phyloP scores from a whole-genome alignment of 2,113 vertebrate species.

The Motacilla tschutschensis region DNA sequence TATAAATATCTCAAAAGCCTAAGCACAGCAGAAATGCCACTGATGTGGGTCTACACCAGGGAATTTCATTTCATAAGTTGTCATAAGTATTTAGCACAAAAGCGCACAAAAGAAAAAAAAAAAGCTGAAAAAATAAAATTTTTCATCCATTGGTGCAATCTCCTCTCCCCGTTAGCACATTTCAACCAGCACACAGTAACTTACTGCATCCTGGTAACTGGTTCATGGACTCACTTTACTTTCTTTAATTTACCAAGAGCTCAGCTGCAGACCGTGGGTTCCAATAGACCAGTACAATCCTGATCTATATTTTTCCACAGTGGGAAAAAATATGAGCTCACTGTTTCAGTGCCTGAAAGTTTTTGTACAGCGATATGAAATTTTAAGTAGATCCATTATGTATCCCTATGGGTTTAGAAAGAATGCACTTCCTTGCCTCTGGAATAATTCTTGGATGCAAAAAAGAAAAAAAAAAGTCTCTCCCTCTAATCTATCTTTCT shows the following conservation, averaged over 20 bases:
- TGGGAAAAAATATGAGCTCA: not conserved
- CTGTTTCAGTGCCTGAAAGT: not conserved
- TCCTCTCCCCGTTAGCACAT: not conserved
- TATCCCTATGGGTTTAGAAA: not conserved
- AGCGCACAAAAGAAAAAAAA: not conserved
- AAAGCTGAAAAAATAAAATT: not conserved
- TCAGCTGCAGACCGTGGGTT: not conserved
- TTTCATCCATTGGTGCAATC: not conserved
- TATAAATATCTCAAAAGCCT: not conserved
- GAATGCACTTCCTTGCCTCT: not conserved
- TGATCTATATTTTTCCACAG: not conserved
- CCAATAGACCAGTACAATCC: not conserved
- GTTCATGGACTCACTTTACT: not conserved
- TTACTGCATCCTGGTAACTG: not conserved
- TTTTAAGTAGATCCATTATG: not conserved
- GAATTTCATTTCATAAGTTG: not conserved
- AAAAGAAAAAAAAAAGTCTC: not conserved
- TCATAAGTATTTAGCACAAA: not conserved
- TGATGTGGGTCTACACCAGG: not conserved
- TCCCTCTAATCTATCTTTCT: slow-evolving; percentile 22
- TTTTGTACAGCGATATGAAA: not conserved
- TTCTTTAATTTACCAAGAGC: not conserved
- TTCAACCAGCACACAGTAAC: not conserved
- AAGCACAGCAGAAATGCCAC: not conserved
- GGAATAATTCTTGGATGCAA: slow-evolving; percentile 19